Evolutionary conservation across 1,140 invertebrate genomes (phyloP), one percentile per base, ranked within the genome.

Genomic region (Episyrphus balteatus): DNA sequence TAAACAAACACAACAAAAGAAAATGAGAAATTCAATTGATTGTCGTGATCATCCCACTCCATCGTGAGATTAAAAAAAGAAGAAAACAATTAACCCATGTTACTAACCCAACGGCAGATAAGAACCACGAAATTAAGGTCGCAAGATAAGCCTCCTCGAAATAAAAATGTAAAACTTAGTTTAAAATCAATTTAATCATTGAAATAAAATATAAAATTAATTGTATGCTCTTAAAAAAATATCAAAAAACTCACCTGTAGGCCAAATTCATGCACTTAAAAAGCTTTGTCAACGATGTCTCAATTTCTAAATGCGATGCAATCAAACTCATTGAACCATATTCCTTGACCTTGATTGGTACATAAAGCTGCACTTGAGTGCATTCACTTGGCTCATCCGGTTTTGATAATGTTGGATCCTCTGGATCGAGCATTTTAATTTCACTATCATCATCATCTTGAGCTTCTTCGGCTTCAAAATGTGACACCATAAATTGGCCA

Each of bases 401-500:
- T 34, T 66, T 62, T 21, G 57, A 53, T 6, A 66, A 44, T 42
- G 48, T 63, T 8, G 59, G 59, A 43, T 65, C 61, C 49, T 74
- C 75, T 33, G 78, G 79, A 49, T 88, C 86, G 10, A 84, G 80
- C 50, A 87, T 82, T 46, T 62, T 62, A 11, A 66, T 54, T 51
- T 50, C 51, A 21, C 51, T 56, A 41, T 66, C 65, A 59, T 89
- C 86, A 60, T 92, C 88, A 60, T 87, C 84, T 59, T 91, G 88
- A 61, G 92, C 88, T 66, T 91, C 86, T 66, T 92, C 88, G 30
- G 89, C 88, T 69, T 96, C 92, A 72, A 97, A 93, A 68, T 92
- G 83, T 40, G 91, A 96, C 36, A 97, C 84, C 94, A 98, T 98
- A 71, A 97, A 98, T 69, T 98, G 93, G 17, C 94, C 94, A 57